Percentiles rank a stretch among this genome's conserved stretches.
Conservation (phyloP, 2,888 invertebrate genomes). For the Halocaridina rubra region DNA sequence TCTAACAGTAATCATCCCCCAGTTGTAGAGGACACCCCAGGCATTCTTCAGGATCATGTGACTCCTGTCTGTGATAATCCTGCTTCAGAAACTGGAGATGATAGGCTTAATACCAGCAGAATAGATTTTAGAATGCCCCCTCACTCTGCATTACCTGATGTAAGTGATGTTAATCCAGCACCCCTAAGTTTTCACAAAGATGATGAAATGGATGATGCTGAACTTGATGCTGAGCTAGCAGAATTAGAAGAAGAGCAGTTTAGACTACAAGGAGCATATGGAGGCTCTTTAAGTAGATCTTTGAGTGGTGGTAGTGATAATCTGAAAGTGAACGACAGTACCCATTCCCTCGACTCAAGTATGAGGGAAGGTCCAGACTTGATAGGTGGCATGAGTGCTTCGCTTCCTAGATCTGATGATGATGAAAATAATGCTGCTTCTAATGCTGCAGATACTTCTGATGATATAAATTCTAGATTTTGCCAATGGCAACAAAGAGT, state of each 20-base stretch:
- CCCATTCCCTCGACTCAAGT: background rate
- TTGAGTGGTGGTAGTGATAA: background rate
- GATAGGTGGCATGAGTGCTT: constrained; percentile 38
- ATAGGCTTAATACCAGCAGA: background rate
- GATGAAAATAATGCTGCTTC: background rate
- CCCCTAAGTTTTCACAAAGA: constrained; percentile 49
- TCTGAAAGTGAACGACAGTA: background rate
- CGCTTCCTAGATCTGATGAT: background rate
- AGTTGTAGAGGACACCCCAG: constrained; percentile 10
- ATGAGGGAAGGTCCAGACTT: constrained; percentile 37
- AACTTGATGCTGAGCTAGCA: constrained; percentile 57
- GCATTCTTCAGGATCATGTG: constrained; percentile 15
- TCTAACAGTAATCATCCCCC: background rate
- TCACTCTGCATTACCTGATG: constrained; percentile 10
- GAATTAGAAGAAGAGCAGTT: constrained; percentile 61
- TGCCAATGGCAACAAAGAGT: too few relatives aligned
- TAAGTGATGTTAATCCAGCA: background rate
- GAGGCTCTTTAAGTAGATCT: constrained; percentile 10
- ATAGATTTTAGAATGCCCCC: background rate
- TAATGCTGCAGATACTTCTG: background rate
- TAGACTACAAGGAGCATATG: constrained; percentile 59
- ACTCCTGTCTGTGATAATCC: constrained; percentile 28
- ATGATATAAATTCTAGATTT: background rate
- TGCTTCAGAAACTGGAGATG: background rate
- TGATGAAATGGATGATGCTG: constrained; percentile 48